These are phyloP conservation scores for Atta cephalotes DNA, from an alignment of 1,140 invertebrate genomes.

Conservation along the genomic window DNA sequence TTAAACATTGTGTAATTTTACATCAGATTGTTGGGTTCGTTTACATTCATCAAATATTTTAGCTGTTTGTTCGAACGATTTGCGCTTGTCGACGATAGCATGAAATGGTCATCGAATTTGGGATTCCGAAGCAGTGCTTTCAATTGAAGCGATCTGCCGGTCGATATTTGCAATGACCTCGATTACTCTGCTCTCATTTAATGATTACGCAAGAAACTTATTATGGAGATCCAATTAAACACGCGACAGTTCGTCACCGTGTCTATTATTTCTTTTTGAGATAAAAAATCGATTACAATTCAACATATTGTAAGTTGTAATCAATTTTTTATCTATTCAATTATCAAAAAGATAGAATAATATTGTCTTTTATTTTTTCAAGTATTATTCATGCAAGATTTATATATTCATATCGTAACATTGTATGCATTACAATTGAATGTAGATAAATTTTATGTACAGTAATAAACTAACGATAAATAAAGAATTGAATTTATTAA, in stretches of 20 bases:
- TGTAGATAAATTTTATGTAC: slow-evolving; percentile 11
- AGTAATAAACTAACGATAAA: background rate
- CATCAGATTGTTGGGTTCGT: background rate
- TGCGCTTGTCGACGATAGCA: background rate
- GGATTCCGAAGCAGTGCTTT: slow-evolving; percentile 7
- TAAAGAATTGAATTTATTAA: background rate
- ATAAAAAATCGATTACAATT: slow-evolving; percentile 20
- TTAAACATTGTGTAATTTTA: background rate
- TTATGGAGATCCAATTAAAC: slow-evolving; percentile 46
- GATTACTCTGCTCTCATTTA: slow-evolving; percentile 28
- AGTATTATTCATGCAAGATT: background rate
- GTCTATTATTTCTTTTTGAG: background rate
- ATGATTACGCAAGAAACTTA: slow-evolving; percentile 50
- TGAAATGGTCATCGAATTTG: slow-evolving; percentile 13
- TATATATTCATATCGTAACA: background rate
- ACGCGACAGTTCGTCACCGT: background rate
- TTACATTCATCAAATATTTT: background rate
- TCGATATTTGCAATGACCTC: slow-evolving; percentile 40
- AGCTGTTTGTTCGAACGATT: slow-evolving; percentile 2
- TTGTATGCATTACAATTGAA: background rate
- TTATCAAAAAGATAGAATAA: background rate
- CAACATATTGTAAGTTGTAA: background rate
- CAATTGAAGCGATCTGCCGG: background rate
- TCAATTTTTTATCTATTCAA: no score
- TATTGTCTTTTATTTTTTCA: background rate